These are phyloP conservation scores for Astyanax mexicanus DNA, from an alignment of 2,797 vertebrate species.

Conservation along the genomic window DNA sequence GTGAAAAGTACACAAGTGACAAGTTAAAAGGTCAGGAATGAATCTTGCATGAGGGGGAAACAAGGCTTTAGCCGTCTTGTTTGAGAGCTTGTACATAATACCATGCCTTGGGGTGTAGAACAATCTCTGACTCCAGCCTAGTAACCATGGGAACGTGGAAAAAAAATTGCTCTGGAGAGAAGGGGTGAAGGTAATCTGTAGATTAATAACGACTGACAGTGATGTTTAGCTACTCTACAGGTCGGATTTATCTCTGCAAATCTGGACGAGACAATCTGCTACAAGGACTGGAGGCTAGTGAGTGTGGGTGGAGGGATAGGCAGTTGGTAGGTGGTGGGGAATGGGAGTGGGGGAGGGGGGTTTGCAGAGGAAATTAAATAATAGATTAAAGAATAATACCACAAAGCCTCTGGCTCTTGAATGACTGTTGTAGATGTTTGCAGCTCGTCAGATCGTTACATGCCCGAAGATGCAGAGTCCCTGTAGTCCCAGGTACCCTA, in stretches of 20 bases:
- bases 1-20: constrained; percentile 47
- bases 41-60: constrained; percentile 59
- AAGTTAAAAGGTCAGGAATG: constrained; percentile 62
- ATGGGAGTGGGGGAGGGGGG: neutral
- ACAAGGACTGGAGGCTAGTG: neutral
- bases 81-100: constrained; percentile 61
- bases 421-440: constrained; percentile 22
- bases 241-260: constrained; percentile 1
- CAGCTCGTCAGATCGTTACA: neutral
- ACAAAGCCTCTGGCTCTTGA: constrained; percentile 13
- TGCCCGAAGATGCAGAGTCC: constrained; percentile 47
- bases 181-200: constrained; percentile 24
- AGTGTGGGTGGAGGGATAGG: no score
- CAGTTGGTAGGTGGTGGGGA: neutral
- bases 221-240: constrained; percentile 64
- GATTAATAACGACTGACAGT: constrained; percentile 64
- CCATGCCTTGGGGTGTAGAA: constrained; percentile 46
- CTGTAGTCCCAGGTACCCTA: constrained; percentile 43
- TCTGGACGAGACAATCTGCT: neutral
- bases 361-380: constrained; percentile 20
- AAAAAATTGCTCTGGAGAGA: constrained; percentile 32
- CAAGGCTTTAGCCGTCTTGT: constrained; percentile 57
- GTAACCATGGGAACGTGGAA: constrained; percentile 67
- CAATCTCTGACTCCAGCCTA: constrained; percentile 55
- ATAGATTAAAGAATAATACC: constrained; percentile 15